Conservation (phyloP, 2,888 invertebrate species). For the Acleris literana region DNA sequence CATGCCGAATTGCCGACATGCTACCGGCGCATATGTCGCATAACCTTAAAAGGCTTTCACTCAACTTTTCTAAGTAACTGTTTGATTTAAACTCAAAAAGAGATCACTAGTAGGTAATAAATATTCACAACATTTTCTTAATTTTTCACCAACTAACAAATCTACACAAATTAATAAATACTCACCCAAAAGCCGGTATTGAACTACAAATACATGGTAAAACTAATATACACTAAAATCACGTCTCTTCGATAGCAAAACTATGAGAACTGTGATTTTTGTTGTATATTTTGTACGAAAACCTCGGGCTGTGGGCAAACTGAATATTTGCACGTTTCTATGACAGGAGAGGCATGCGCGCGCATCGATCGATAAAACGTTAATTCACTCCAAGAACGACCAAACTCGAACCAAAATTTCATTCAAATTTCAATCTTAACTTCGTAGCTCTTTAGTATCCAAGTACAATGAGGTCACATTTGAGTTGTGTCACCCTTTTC, state of each 20-base stretch:
- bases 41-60: not conserved
- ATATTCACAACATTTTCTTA: not conserved
- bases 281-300: slow-evolving; percentile 37
- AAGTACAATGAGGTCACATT: no score
- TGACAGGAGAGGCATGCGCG: slow-evolving; percentile 67
- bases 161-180: not conserved
- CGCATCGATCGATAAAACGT: slow-evolving; percentile 68
- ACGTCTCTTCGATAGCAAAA: slow-evolving; percentile 25
- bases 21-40: not conserved
- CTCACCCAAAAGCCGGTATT: slow-evolving; percentile 1
- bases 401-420: not conserved
- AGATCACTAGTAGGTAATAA: not conserved
- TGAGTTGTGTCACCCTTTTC: no score
- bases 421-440: no score
- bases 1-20: not conserved
- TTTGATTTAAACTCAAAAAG: not conserved
- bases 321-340: slow-evolving; percentile 60
- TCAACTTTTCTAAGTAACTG: not conserved
- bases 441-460: no score
- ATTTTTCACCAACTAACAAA: slow-evolving; percentile 7
- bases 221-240: slow-evolving; percentile 4
- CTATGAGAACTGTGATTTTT: slow-evolving; percentile 16
- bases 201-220: slow-evolving; percentile 11
- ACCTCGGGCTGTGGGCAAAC: slow-evolving; percentile 48
- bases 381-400: slow-evolving; percentile 14